These are phyloP conservation scores for Melinaea menophilus DNA, from an alignment of 2,888 invertebrate species.

Conservation along the genomic window DNA sequence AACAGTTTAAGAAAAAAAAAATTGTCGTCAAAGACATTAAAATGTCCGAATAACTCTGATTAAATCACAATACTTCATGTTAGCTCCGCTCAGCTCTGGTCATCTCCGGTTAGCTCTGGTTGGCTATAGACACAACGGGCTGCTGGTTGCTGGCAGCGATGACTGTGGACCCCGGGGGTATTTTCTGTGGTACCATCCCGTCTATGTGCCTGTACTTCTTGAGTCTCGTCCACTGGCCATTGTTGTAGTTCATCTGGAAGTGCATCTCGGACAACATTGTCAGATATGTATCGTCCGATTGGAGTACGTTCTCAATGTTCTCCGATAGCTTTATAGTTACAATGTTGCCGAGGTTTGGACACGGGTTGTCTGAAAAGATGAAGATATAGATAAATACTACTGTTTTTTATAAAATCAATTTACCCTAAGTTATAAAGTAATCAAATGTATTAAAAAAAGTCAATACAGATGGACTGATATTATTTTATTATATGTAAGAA, in stretches of 20 bases:
- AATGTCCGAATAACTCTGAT: too few species aligned
- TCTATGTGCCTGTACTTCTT: constrained; percentile 92
- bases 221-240: constrained; percentile 96
- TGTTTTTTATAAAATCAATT: too few species aligned
- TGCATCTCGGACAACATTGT: constrained; percentile 94
- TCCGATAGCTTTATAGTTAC: constrained; percentile 97
- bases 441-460: too few species aligned
- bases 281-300: constrained; percentile 88
- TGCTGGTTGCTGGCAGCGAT: constrained; percentile 65
- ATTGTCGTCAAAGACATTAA: too few species aligned
- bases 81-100: too few species aligned
- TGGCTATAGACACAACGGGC: constrained; percentile 65
- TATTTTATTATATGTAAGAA: too few species aligned
- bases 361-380: constrained; percentile 89
- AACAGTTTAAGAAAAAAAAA: too few species aligned
- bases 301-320: constrained; percentile 90
- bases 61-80: too few species aligned
- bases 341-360: constrained; percentile 97
- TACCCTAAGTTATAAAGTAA: too few species aligned
- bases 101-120: constrained; percentile 46
- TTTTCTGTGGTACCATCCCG: constrained; percentile 68
- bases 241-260: constrained; percentile 99
- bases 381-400: too few species aligned
- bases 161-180: constrained; percentile 66
- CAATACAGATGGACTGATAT: too few species aligned